Base-by-base conservation (phyloP, 2,113 vertebrate genomes). In the Micromys minutus region DNA sequence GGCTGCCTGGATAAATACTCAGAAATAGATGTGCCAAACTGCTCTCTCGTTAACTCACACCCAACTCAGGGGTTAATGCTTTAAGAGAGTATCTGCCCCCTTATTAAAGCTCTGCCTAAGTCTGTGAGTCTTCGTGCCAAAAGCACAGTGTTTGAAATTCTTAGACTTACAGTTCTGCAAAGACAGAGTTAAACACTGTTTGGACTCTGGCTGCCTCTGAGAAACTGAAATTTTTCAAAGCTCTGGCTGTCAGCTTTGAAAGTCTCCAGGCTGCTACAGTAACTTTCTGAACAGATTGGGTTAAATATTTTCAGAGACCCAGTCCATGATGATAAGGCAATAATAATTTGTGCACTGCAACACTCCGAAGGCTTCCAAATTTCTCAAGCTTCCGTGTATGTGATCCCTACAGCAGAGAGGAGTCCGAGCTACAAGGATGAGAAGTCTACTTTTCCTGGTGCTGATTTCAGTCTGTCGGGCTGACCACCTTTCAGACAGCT, bases 391-490 rank as follows among this genome's bases (percentile, higher is more conserved):
- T 98, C 93, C 97, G 93, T 76, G 2, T 98, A 22, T 98, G 92
- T 98, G 97, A 95, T 98, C 97, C 96, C 98, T 97, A 71, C 99
- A 99, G 99, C 98, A 98, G 98, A 98, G 97, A 98, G 98, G 98
- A 98, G 97, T 97, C 95, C 98, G 96, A 97, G 96, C 97, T 97
- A 55, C 84, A 97, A 98, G 98, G 97, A 99, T 99, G 99, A 99
- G 97, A 97, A 98, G 90, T 97, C 98, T 99, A 96, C 98, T 99
- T 97, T 98, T 98, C 95, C 98, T 99, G 98, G 99, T 99, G 98
- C 98, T 99, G 96, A 98, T 99, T 97, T 98, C 98, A 95, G 87
- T 99, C 98, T 99, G 98, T 92, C 98, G 99, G 99, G 99, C 98
- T 98, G 98, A 98, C 98, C 98, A 98, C 96, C 98, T 98, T 87